A percentile compares a stretch with the other conserved stretches of the same genome.
phyloP scores from a whole-genome alignment of 2,888 invertebrate genomes.

The Abscondita cerata region DNA sequence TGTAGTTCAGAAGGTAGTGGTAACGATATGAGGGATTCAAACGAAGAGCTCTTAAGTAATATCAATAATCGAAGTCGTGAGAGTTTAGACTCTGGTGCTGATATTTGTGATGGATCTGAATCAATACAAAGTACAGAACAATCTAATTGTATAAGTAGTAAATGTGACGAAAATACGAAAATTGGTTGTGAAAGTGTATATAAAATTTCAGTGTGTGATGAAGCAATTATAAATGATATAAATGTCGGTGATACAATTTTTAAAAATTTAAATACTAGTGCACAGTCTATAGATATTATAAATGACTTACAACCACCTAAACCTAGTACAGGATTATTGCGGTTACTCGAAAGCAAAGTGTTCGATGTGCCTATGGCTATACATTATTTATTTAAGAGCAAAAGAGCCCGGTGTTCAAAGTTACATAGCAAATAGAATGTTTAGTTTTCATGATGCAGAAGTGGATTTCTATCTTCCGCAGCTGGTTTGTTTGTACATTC shows the following conservation, averaged over 20 bases:
- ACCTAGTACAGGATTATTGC: slow-evolving; percentile 71
- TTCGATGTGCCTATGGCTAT: slow-evolving; percentile 99
- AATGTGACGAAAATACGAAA: slow-evolving; percentile 10
- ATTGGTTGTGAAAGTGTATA: slow-evolving; percentile 33
- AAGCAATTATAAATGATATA: not conserved
- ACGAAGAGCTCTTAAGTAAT: slow-evolving; percentile 60
- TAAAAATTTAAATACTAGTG: not conserved
- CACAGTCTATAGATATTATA: slow-evolving; percentile 2
- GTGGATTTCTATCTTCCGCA: slow-evolving; percentile 99
- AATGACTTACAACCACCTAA: slow-evolving; percentile 38
- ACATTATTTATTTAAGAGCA: slow-evolving; percentile 96
- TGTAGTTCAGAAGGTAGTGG: slow-evolving; percentile 56
- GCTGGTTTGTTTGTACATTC: slow-evolving; percentile 97
- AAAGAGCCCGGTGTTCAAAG: slow-evolving; percentile 97
- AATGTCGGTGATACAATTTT: not conserved
- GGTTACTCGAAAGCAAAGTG: slow-evolving; percentile 96
- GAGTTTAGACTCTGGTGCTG: slow-evolving; percentile 69
- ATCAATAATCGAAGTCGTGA: slow-evolving; percentile 72
- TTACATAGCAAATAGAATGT: slow-evolving; percentile 97
- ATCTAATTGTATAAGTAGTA: slow-evolving; percentile 16
- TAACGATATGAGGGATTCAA: slow-evolving; percentile 60
- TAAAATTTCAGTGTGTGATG: slow-evolving; percentile 48
- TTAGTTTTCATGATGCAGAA: slow-evolving; percentile 89
- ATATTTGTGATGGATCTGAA: slow-evolving; percentile 44
- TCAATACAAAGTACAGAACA: slow-evolving; percentile 18